phyloP scores from a whole-genome alignment of 2,888 invertebrate genomes.

The Furcula furcula region DNA sequence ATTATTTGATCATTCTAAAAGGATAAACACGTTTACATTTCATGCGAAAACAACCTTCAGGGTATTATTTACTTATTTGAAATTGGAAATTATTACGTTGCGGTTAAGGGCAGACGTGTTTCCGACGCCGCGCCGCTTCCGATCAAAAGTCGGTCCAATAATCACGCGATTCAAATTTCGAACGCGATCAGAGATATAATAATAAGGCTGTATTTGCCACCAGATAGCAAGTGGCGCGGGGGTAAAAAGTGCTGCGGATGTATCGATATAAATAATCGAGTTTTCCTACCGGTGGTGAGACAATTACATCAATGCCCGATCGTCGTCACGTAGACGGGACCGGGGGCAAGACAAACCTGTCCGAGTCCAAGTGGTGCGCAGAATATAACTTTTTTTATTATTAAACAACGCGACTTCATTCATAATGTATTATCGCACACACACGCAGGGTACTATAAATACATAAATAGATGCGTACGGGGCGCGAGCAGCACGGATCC shows the following conservation, averaged over 20 bases:
- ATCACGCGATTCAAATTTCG: slow-evolving; percentile 67
- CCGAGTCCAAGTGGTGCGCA: slow-evolving; percentile 50
- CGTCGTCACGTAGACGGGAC: slow-evolving; percentile 59
- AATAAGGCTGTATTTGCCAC: slow-evolving; percentile 35
- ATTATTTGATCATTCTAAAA: slow-evolving; percentile 47
- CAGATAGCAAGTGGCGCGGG: slow-evolving; percentile 33
- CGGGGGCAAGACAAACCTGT: slow-evolving; percentile 65
- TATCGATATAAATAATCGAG: slow-evolving; percentile 44
- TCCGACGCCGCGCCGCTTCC: slow-evolving; percentile 74
- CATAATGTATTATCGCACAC: slow-evolving; percentile 72
- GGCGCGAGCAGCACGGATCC: slow-evolving; percentile 31
- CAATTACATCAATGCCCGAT: slow-evolving; percentile 69
- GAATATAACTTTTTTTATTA: slow-evolving; percentile 69
- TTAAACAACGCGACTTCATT: slow-evolving; percentile 73
- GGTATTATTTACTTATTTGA: slow-evolving; percentile 69
- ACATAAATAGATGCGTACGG: slow-evolving; percentile 44
- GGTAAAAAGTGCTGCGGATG: slow-evolving; percentile 52
- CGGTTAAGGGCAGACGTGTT: slow-evolving; percentile 77
- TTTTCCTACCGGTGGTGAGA: slow-evolving; percentile 54
- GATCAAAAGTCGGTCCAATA: slow-evolving; percentile 52
- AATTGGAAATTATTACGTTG: slow-evolving; percentile 76
- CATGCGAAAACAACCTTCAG: slow-evolving; percentile 53
- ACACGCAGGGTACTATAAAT: slow-evolving; percentile 47
- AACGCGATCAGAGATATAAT: slow-evolving; percentile 36
- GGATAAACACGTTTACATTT: slow-evolving; percentile 45